Base-by-base conservation (phyloP, 2,797 vertebrate species). In the Microchirus variegatus region DNA sequence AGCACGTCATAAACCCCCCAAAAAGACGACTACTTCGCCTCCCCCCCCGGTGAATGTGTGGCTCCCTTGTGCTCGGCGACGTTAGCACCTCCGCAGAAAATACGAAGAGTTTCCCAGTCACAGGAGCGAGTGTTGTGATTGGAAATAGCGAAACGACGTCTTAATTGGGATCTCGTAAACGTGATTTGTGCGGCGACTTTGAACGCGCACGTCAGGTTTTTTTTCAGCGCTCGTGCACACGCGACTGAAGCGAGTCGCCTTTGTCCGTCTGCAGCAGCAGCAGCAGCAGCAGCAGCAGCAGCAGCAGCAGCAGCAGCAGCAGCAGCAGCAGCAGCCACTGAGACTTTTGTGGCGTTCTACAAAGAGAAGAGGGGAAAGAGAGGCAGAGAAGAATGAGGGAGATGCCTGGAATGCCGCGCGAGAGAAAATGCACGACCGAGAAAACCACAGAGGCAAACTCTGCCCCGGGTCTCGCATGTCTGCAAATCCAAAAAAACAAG, bases 401-500 rank as follows among this genome's bases (percentile, higher is more conserved):
- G 80, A 91, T 54, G 73, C 73, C 68, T 88, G 87, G 88, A 88
- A 91, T 87, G 80, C 57, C 18, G 53, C 53, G 75, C 68, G 66
- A 84, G 79, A 85, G 79, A 18, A 67, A 87, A 80, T 63, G 75
- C 76, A 77, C 70, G 77, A 81, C 72, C 53, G 8, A 31, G 53
- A 77, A 77, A 87, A 82, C 78, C 63, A 7, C 65, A 11, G 63
- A 76, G 60, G 37, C 58, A 75, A 78, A 77, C 67, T 67, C 63
- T 78, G 76, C 81, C 70, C 59, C 44, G 48, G 17, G 1, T 64
- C 73, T 60, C 13, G 56, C 44, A 71, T 80, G 65, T 64, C 55
- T 7, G 37, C 49, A 1, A 37, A 69, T 61, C 61, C n/a, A n/a
- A 77, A 52, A 79, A 69, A 49, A 61, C 53, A 56, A 18, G 53